Evolutionary conservation across 1,140 invertebrate genomes (phyloP), one percentile per base, ranked within the genome.

Genomic region (Caenorhabditis latens): DNA sequence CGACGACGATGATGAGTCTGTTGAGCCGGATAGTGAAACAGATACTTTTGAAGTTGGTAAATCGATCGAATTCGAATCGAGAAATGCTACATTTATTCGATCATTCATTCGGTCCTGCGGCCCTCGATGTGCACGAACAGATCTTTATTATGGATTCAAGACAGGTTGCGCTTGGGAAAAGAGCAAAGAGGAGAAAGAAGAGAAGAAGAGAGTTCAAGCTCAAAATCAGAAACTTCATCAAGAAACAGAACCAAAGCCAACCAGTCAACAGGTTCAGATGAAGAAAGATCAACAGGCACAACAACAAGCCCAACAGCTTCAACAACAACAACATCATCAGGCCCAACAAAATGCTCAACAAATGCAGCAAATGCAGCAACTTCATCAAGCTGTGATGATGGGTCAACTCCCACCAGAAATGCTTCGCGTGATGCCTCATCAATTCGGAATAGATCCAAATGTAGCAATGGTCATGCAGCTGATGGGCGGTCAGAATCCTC

Each of bases 331-430:
- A 19, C 61, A 63, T 13, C 61, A 71, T 19, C 65, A 46, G 5
- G 71, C 71, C 3, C 71, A 79, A 42, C 71, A 79, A 24, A 79
- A 79, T 50, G 71, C 71, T 4, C 46, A 50, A 9, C 71, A 79
- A 6, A 24, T 32, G 40, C 42, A 32, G 32, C 32, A 46, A 19
- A 43, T 79, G 71, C 71, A 79, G 24, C 71, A 79, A 79, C 7
- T 79, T 24, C 43, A 50, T 4, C 43, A 79, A 7, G 71, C 71
- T 4, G 46, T 43, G 6, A 50, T 79, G 71, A 50, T 79, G 46
- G 71, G 71, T 5, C 71, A 75, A 46, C 42, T 79, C 13, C 71
- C 71, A 21, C 71, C 43, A 24, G 71, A 79, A 19, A 5, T 50
- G 32, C 46, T 79, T 32, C 43, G 71, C 21, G 24, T 79, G 71